These are phyloP conservation scores for Crotalus horridus DNA, from an alignment of 2,113 vertebrate genomes.

Conservation along the genomic window DNA sequence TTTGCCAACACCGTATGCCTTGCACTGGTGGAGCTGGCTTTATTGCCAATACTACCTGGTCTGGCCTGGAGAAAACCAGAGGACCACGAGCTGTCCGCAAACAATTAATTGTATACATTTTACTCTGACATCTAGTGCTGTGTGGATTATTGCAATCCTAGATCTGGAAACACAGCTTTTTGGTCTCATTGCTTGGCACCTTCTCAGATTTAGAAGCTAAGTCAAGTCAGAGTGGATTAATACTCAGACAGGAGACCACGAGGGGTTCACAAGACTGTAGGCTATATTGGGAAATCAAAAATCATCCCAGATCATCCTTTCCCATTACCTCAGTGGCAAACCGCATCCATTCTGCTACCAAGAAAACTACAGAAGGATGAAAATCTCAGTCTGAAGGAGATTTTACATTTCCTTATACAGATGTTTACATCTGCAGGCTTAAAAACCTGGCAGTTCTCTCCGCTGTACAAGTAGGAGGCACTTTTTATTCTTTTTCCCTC, in stretches of 20 bases:
- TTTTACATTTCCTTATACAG: neutral
- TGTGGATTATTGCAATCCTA: neutral
- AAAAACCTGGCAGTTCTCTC: neutral
- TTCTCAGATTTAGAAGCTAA: neutral
- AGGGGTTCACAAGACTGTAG: neutral
- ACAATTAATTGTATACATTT: neutral
- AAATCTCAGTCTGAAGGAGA: neutral
- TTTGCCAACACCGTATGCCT: neutral
- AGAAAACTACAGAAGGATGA: neutral
- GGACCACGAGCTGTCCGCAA: neutral
- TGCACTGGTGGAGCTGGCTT: neutral
- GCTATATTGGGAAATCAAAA: neutral
- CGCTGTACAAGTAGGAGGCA: neutral
- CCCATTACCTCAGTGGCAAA: neutral
- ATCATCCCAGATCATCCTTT: neutral
- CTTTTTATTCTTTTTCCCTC: neutral
- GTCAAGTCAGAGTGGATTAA: neutral
- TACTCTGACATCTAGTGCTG: neutral
- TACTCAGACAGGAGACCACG: neutral
- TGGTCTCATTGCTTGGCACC: neutral
- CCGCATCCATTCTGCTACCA: neutral
- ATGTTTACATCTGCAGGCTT: neutral
- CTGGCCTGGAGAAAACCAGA: neutral
- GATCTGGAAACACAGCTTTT: neutral
- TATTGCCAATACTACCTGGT: neutral